Percentiles rank a stretch among this genome's conserved stretches.
Conservation (phyloP, 2,888 invertebrate genomes). For the Pseudoips prasinana region DNA sequence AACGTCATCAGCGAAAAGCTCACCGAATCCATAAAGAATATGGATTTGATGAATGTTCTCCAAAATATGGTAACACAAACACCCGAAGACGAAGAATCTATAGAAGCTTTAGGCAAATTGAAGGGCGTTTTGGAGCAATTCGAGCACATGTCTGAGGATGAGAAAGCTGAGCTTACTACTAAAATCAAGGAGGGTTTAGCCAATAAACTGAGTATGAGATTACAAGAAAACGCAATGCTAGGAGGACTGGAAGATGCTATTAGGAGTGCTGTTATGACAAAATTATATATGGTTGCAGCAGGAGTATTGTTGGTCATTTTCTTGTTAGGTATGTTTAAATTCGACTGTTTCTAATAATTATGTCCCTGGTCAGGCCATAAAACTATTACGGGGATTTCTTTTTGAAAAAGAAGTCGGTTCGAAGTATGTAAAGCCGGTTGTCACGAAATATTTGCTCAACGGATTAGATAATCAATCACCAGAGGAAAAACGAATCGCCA, state of each 20-base stretch:
- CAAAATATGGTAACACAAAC: conserved; percentile 55
- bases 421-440: too few species aligned
- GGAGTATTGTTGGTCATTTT: conserved; percentile 52
- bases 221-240: conserved; percentile 48
- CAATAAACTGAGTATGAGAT: conserved; percentile 46
- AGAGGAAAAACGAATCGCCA: too few species aligned
- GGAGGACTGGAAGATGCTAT: conserved; percentile 56
- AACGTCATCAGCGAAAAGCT: conserved; percentile 53
- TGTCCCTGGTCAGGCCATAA: too few species aligned
- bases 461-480: too few species aligned
- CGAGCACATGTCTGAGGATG: conserved; percentile 50
- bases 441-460: too few species aligned
- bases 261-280: conserved; percentile 46
- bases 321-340: conserved; percentile 48
- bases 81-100: conserved; percentile 55
- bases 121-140: conserved; percentile 52
- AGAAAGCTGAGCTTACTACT: conserved; percentile 52
- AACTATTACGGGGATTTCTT: too few species aligned
- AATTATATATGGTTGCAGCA: conserved; percentile 49
- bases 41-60: conserved; percentile 56
- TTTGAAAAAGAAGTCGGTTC: too few species aligned
- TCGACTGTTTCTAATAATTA: not conserved
- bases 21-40: conserved; percentile 55
- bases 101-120: conserved; percentile 50
- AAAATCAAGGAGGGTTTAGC: conserved; percentile 61